phyloP scores from a whole-genome alignment of 1,140 invertebrate genomes.

The Zaprionus capensis region DNA sequence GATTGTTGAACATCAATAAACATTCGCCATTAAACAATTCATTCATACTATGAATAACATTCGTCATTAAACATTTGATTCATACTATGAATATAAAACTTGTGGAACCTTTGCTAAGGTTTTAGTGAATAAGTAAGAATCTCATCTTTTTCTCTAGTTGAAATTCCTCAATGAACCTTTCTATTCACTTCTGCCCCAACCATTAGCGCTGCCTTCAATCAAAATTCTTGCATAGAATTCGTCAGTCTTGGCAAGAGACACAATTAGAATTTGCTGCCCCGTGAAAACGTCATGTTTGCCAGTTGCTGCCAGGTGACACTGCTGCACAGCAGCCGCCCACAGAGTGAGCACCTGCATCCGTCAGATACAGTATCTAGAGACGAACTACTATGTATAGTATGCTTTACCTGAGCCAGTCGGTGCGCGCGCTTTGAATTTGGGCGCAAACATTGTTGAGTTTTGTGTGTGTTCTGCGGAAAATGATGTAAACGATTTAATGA shows the following conservation, averaged over 20 bases:
- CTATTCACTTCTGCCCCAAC: neutral
- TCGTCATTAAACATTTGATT: neutral
- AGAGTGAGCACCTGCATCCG: conserved; percentile 37
- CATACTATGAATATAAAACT: too few relatives aligned
- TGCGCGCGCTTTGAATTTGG: conserved; percentile 91
- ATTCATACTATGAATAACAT: neutral
- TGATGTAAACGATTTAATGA: conserved; percentile 34
- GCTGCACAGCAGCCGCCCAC: neutral
- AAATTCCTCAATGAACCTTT: conserved; percentile 1
- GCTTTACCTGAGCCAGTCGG: conserved; percentile 88
- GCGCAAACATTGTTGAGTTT: conserved; percentile 87
- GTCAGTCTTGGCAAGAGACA: conserved; percentile 21
- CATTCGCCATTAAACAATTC: neutral
- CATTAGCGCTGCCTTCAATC: conserved; percentile 2
- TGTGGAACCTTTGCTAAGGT: too few relatives aligned
- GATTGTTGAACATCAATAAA: neutral
- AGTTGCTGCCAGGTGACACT: conserved; percentile 41
- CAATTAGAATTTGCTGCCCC: conserved; percentile 9
- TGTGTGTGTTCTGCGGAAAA: conserved; percentile 75
- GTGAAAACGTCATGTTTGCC: conserved; percentile 75
- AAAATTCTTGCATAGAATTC: conserved; percentile 40
- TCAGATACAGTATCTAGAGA: conserved; percentile 26
- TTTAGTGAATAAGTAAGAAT: too few relatives aligned
- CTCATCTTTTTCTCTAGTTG: too few relatives aligned
- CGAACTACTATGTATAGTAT: conserved; percentile 2